Conservation (phyloP, 2,888 invertebrate genomes). For the Eilema depressum region DNA sequence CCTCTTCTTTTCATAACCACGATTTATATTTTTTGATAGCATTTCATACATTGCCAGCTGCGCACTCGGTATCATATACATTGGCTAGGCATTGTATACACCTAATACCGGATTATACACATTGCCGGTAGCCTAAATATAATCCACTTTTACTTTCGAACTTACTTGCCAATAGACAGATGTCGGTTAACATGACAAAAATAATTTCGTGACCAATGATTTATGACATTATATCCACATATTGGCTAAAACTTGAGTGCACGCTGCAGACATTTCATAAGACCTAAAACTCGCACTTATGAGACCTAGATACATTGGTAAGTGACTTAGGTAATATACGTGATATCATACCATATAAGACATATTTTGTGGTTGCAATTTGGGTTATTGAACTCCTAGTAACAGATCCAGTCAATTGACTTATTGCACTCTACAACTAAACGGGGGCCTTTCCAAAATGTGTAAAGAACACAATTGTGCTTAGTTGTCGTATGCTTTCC, state of each 20-base stretch:
- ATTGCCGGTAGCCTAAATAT: too few relatives aligned
- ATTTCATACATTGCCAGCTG: too few relatives aligned
- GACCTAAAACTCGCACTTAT: slow-evolving; percentile 52
- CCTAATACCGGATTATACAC: too few relatives aligned
- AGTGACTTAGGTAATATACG: slow-evolving; percentile 58
- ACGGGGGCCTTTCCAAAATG: background rate
- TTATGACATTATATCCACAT: slow-evolving; percentile 11
- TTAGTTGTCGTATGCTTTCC: background rate
- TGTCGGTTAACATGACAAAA: slow-evolving; percentile 12
- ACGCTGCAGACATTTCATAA: slow-evolving; percentile 50
- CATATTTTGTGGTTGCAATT: background rate
- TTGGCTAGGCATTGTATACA: too few relatives aligned
- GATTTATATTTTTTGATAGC: too few relatives aligned
- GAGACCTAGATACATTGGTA: slow-evolving; percentile 65
- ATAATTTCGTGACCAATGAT: background rate
- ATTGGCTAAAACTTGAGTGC: slow-evolving; percentile 26
- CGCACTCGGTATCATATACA: too few relatives aligned
- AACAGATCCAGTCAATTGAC: background rate
- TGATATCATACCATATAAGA: background rate
- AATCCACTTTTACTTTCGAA: background rate
- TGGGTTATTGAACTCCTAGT: background rate
- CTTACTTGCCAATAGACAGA: background rate
- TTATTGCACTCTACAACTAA: background rate
- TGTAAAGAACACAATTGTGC: too few relatives aligned
- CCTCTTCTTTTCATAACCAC: too few relatives aligned